Percentiles rank a stretch among this genome's conserved stretches.
These are phyloP conservation scores for Leptestheria dahalacensis DNA, from an alignment of 1,140 invertebrate genomes.

Conservation along the genomic window DNA sequence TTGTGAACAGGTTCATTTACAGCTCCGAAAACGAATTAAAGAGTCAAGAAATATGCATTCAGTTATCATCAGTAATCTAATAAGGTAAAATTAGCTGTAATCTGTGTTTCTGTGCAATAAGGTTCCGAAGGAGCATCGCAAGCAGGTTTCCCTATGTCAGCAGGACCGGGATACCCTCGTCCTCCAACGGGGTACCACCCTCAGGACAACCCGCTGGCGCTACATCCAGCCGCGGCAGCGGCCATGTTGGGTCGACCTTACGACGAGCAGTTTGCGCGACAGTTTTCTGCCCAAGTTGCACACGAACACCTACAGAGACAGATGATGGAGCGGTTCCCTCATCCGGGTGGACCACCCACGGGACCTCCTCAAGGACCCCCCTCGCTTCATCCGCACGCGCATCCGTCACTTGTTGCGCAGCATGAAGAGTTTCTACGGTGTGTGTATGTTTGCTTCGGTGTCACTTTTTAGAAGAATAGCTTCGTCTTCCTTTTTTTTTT, in stretches of 20 bases:
- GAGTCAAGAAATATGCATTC: no score
- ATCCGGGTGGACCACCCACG: conserved; percentile 31
- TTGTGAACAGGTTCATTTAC: no score
- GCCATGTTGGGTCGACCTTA: conserved; percentile 57
- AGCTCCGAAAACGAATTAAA: no score
- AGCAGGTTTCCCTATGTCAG: conserved; percentile 42
- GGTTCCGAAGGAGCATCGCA: conserved; percentile 54
- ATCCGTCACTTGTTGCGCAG: conserved; percentile 38
- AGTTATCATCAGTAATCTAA: no score
- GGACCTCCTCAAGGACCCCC: conserved; percentile 8
- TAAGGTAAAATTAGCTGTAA: no score
- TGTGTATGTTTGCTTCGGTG: conserved; percentile 16
- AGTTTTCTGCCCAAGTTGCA: conserved; percentile 42
- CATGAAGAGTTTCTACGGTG: conserved; percentile 70
- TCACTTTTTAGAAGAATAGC: conserved; percentile 8
- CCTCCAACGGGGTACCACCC: conserved; percentile 38
- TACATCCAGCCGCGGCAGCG: conserved; percentile 50
- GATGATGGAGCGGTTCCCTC: conserved; percentile 48
- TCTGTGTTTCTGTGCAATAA: no score
- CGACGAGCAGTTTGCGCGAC: conserved; percentile 58
- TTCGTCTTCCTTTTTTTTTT: background rate
- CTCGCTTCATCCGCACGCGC: conserved; percentile 12
- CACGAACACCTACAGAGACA: conserved; percentile 75
- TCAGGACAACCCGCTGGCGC: conserved; percentile 36
- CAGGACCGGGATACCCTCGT: conserved; percentile 42